Conservation (phyloP, 2,113 vertebrate genomes). For the Neotoma lepida region DNA sequence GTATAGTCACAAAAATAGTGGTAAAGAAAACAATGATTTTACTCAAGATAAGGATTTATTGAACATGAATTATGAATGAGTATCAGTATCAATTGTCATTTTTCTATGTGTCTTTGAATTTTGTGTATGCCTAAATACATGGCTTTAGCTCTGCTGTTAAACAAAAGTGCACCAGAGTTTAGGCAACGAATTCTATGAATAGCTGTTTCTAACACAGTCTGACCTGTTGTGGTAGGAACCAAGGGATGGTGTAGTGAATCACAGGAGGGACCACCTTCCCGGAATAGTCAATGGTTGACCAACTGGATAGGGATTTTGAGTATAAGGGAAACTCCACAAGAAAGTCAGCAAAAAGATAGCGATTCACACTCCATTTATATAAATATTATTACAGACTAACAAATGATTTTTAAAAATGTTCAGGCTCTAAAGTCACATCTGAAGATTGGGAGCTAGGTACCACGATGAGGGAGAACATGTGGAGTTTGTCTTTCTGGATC, state of each 20-base stretch:
- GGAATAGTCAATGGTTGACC: not conserved
- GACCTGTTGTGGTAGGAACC: not conserved
- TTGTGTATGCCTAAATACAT: not conserved
- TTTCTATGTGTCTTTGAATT: not conserved
- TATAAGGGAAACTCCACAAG: not conserved
- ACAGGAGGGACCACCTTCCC: not conserved
- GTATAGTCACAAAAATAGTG: not conserved
- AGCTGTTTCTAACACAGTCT: not conserved
- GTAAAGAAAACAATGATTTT: not conserved
- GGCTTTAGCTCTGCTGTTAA: not conserved
- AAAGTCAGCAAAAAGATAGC: not conserved
- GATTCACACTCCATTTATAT: not conserved
- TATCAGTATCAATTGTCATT: not conserved
- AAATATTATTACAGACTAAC: not conserved
- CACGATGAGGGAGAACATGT: not conserved
- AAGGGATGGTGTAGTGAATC: not conserved
- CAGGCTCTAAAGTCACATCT: not conserved
- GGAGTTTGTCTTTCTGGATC: not conserved
- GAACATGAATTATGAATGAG: constrained; percentile 13
- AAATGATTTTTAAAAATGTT: not conserved
- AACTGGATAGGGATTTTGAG: not conserved
- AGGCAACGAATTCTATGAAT: not conserved
- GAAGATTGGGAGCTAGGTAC: not conserved
- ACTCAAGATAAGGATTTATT: not conserved
- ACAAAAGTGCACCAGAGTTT: not conserved